Conservation (phyloP, 2,888 invertebrate species). For the Oxyteleia sp. region DNA sequence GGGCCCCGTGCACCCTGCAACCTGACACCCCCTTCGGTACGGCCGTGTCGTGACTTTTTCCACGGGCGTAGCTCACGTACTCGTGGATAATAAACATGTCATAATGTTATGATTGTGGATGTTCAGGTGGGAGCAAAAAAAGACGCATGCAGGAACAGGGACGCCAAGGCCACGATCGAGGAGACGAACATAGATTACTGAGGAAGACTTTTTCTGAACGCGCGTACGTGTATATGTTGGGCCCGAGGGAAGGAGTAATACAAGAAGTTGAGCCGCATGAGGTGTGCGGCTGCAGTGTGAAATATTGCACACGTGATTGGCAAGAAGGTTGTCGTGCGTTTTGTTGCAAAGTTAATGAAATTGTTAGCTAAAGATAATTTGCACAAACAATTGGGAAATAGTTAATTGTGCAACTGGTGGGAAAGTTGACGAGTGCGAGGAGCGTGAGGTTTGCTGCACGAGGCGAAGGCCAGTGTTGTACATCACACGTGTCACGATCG, state of each 20-base stretch:
- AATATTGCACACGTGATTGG: conserved; percentile 35
- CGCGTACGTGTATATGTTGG: no score
- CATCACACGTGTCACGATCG: no score
- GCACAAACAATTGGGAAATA: no score
- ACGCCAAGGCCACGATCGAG: conserved; percentile 27
- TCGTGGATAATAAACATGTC: conserved; percentile 66
- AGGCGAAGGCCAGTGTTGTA: no score
- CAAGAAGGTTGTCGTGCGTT: not conserved
- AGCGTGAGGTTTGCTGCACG: no score
- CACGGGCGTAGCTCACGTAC: conserved; percentile 29
- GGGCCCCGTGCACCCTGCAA: conserved; percentile 61
- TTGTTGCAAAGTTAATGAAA: no score
- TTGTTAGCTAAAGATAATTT: no score
- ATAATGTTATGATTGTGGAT: conserved; percentile 67
- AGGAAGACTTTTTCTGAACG: conserved; percentile 13
- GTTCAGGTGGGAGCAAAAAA: conserved; percentile 37
- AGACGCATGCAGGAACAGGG: conserved; percentile 1
- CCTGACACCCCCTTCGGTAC: conserved; percentile 60
- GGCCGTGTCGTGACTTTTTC: conserved; percentile 55
- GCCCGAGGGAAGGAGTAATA: conserved; percentile 33
- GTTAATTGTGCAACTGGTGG: no score
- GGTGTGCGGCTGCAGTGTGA: conserved; percentile 19
- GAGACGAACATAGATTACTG: conserved; percentile 14
- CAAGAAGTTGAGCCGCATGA: conserved; percentile 36
- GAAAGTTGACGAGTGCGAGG: no score